A percentile compares a stretch with the other conserved stretches of the same genome.
Evolutionary conservation across 2,888 invertebrate genomes (phyloP).

Genomic region (Nudaria mundana): DNA sequence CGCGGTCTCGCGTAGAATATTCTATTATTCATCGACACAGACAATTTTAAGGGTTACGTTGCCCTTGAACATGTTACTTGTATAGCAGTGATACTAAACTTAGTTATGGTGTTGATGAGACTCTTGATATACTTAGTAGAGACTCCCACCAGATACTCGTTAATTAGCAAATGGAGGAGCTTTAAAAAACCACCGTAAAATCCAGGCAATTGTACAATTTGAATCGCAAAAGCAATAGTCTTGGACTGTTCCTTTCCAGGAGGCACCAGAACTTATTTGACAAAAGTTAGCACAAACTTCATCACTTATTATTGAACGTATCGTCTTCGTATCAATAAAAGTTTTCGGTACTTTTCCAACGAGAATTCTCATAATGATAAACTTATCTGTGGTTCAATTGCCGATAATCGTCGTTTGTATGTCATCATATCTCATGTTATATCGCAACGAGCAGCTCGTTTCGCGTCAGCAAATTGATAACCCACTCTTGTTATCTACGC

Average conservation of each 20-base stretch:
- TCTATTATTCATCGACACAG: slow-evolving; percentile 1
- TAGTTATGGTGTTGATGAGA: too few relatives aligned
- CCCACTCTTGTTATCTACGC: slow-evolving; percentile 30
- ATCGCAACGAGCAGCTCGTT: slow-evolving; percentile 1
- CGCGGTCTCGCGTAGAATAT: background rate
- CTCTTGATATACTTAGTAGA: too few relatives aligned
- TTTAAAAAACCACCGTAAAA: too few relatives aligned
- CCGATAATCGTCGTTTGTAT: slow-evolving; percentile 20
- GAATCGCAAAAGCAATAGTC: too few relatives aligned
- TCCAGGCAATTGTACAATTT: too few relatives aligned
- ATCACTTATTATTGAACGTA: too few relatives aligned
- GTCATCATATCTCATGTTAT: slow-evolving; percentile 27
- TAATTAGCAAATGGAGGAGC: too few relatives aligned
- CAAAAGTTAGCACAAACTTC: too few relatives aligned
- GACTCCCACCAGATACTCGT: too few relatives aligned
- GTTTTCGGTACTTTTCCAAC: slow-evolving; percentile 2
- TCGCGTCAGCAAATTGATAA: slow-evolving; percentile 36
- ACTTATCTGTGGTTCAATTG: slow-evolving; percentile 16
- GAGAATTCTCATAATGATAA: slow-evolving; percentile 20
- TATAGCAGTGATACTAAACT: background rate
- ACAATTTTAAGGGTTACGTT: background rate
- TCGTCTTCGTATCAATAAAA: too few relatives aligned
- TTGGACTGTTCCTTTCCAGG: too few relatives aligned
- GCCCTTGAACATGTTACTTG: background rate
- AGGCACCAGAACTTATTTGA: too few relatives aligned